Conservation (phyloP, 2,797 vertebrate species). For the Nyctibius grandis region DNA sequence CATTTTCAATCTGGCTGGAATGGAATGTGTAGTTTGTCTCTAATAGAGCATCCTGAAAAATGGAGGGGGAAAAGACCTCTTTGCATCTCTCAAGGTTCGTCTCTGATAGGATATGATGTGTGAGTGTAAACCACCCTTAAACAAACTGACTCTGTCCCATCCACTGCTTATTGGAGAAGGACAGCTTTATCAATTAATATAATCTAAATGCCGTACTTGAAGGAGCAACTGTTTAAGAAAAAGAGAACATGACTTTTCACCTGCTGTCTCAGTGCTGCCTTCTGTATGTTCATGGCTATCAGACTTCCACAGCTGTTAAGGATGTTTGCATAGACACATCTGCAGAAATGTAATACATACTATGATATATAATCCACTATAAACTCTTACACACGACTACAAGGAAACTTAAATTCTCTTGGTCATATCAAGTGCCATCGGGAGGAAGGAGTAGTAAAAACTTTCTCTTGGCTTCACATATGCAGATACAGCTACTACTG, state of each 20-base stretch:
- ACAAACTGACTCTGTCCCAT: background rate
- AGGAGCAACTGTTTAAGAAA: background rate
- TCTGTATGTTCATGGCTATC: background rate
- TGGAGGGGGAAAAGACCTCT: background rate
- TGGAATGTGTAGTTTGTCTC: background rate
- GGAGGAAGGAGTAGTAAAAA: background rate
- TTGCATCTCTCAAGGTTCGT: background rate
- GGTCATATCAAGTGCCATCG: background rate
- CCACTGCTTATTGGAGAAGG: background rate
- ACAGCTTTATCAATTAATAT: background rate
- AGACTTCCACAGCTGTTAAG: background rate
- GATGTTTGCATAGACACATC: background rate
- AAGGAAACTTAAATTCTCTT: background rate
- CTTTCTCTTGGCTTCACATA: background rate
- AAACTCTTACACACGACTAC: background rate
- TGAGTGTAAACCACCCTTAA: background rate
- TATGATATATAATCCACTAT: background rate
- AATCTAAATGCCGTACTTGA: background rate
- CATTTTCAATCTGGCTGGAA: background rate
- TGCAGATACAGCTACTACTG: background rate
- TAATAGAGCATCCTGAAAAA: background rate
- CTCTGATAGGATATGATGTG: accelerated
- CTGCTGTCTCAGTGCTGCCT: background rate
- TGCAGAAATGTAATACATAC: background rate
- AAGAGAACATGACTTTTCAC: background rate